Evolutionary conservation across 2,888 invertebrate species (phyloP), one percentile per base, ranked within the genome.

Genomic region (Cistogaster globosa): DNA sequence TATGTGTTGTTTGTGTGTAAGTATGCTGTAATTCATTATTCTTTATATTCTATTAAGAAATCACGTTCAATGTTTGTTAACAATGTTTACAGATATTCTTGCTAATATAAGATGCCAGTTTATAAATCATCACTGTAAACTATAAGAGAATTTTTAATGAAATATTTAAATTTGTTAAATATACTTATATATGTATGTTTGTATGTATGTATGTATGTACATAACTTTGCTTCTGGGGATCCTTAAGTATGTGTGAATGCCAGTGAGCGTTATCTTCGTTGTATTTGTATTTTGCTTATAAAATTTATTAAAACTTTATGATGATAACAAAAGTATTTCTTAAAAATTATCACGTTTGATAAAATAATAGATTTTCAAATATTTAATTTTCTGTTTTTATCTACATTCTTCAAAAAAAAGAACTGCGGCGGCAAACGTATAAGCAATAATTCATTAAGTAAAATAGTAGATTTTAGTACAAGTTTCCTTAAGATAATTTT

Each of bases 1-100:
- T 20, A 5, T 14, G 8, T 26, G 8, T 0, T 45, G n/a, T 63
- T 20, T 6, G 16, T 55, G 9, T 9, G 8, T 36, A 36, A n/a
- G 1, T 58, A n/a, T 12, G 53, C 1, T 22, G 22, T 32, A 16
- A 18, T 69, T 75, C 71, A 76, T 48, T 72, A 72, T 84, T 84
- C 62, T 65, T 80, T 71, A 80, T 76, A 80, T 84, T 84, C 84
- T 84, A 84, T 84, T 76, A 84, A 71, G 76, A 72, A 80, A 84
- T 84, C 84, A 84, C 80, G 76, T 84, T 71, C 62, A 60, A 81
- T 77, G 80, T 84, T 84, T 84, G 84, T 77, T 84, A 84, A 80
- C 84, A 84, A 84, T 80, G 84, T 84, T 80, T 84, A 77, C 80
- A 77, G 76, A 80, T 77, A 80, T 84, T 80, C 12, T 22, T 20